Conservation (phyloP, 2,797 vertebrate genomes). For the Scomberomorus guttatus region DNA sequence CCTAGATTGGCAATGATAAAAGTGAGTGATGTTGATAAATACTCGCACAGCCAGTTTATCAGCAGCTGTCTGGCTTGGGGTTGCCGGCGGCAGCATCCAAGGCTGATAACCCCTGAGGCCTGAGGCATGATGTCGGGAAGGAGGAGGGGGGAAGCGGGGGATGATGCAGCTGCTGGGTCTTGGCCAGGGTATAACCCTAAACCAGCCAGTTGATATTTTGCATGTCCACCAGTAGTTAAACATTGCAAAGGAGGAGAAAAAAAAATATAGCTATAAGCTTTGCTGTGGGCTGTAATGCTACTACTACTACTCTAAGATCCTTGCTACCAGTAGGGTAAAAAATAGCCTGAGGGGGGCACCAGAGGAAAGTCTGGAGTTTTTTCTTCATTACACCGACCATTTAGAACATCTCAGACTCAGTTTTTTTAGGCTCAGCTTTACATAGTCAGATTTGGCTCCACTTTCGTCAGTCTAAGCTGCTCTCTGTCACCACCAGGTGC, state of each 20-base stretch:
- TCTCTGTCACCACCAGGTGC: slow-evolving; percentile 17
- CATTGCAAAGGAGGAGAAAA: slow-evolving; percentile 5
- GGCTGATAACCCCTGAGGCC: slow-evolving; percentile 81
- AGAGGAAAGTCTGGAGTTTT: neutral
- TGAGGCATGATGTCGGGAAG: slow-evolving; percentile 67
- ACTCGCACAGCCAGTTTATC: slow-evolving; percentile 78
- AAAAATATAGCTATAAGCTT: neutral
- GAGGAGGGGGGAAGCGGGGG: slow-evolving; percentile 8
- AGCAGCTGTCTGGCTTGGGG: slow-evolving; percentile 79
- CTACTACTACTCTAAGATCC: neutral
- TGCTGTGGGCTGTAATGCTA: slow-evolving; percentile 13
- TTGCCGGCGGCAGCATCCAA: slow-evolving; percentile 73
- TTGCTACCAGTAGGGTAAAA: neutral
- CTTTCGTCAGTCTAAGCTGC: slow-evolving; percentile 3
- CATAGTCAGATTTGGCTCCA: slow-evolving; percentile 15
- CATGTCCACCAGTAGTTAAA: slow-evolving; percentile 41
- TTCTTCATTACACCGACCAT: slow-evolving; percentile 11
- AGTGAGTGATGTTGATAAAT: slow-evolving; percentile 85
- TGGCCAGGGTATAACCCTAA: slow-evolving; percentile 44
- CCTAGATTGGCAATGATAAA: slow-evolving; percentile 81
- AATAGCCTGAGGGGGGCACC: no score
- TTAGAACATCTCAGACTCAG: neutral
- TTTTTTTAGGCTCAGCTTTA: slow-evolving; percentile 13
- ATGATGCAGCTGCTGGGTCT: slow-evolving; percentile 56
- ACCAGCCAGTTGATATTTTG: slow-evolving; percentile 48